phyloP scores from a whole-genome alignment of 2,113 vertebrate species.

The Elephantulus edwardii region DNA sequence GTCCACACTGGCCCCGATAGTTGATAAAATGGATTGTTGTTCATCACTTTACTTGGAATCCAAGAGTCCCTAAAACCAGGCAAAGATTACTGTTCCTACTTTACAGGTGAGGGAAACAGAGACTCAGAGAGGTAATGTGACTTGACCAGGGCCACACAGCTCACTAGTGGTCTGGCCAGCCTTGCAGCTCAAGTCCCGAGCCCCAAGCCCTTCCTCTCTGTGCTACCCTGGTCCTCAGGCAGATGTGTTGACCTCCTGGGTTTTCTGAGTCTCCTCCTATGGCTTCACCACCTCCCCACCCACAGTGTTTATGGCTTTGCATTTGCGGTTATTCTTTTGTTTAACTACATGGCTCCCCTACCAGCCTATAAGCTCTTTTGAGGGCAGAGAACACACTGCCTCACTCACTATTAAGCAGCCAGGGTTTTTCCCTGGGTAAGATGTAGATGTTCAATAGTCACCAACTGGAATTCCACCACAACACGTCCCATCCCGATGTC shows the following conservation, averaged over 20 bases:
- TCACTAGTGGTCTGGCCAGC: background rate
- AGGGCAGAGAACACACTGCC: background rate
- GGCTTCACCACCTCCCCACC: background rate
- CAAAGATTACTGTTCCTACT: background rate
- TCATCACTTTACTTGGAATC: background rate
- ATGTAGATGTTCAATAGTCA: background rate
- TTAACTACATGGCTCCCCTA: background rate
- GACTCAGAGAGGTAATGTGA: background rate
- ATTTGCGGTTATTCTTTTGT: background rate
- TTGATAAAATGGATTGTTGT: background rate
- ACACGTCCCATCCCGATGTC: background rate
- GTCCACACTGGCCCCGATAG: background rate
- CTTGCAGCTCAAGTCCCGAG: background rate
- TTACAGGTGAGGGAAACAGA: slow-evolving; percentile 10
- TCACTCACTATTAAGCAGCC: background rate
- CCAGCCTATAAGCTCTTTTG: background rate
- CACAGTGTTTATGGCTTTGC: background rate
- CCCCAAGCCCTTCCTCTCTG: background rate
- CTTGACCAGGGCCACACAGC: background rate
- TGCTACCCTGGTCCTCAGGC: background rate
- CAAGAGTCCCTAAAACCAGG: background rate
- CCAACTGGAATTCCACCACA: background rate
- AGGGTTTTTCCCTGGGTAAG: background rate
- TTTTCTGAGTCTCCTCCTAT: background rate
- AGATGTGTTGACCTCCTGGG: background rate